Evolutionary conservation across 2,797 vertebrate genomes (phyloP).

Genomic region (Valencia hispanica): DNA sequence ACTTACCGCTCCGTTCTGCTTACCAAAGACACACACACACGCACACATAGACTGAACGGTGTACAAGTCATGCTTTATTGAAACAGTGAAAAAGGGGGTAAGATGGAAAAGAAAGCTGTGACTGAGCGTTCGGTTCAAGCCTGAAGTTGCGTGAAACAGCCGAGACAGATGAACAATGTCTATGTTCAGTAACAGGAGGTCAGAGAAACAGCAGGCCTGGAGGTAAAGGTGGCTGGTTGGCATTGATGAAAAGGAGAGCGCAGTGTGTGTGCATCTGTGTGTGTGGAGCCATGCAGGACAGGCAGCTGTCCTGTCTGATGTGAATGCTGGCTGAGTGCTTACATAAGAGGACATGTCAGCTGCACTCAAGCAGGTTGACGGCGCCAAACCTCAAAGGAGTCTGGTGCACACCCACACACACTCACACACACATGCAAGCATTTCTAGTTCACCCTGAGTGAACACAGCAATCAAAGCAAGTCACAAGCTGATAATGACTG

Average conservation of each 20-base stretch:
- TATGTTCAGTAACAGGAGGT: constrained; percentile 43
- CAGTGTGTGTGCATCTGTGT: constrained; percentile 15
- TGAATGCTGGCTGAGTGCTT: constrained; percentile 61
- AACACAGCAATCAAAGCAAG: constrained; percentile 48
- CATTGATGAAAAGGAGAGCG: constrained; percentile 32
- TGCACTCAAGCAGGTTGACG: constrained; percentile 54
- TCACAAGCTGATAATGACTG: constrained; percentile 32
- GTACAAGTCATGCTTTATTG: constrained; percentile 34
- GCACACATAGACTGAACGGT: not conserved
- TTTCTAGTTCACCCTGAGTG: constrained; percentile 32
- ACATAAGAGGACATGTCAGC: constrained; percentile 69
- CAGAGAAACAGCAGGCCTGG: constrained; percentile 41
- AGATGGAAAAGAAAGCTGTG: constrained; percentile 35
- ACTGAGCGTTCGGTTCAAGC: not conserved
- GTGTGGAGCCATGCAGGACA: constrained; percentile 53
- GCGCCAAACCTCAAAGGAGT: constrained; percentile 46
- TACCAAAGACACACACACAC: constrained; percentile 11
- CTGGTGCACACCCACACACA: not conserved
- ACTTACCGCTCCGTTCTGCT: constrained; percentile 41
- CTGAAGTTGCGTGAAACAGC: constrained; percentile 31
- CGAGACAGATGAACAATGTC: constrained; percentile 20
- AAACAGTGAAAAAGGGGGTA: constrained; percentile 15
- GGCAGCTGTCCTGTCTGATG: constrained; percentile 78
- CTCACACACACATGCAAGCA: constrained; percentile 2
- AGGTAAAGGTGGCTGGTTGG: constrained; percentile 59